phyloP scores from a whole-genome alignment of 2,888 invertebrate genomes.

The Catocala fraxini region DNA sequence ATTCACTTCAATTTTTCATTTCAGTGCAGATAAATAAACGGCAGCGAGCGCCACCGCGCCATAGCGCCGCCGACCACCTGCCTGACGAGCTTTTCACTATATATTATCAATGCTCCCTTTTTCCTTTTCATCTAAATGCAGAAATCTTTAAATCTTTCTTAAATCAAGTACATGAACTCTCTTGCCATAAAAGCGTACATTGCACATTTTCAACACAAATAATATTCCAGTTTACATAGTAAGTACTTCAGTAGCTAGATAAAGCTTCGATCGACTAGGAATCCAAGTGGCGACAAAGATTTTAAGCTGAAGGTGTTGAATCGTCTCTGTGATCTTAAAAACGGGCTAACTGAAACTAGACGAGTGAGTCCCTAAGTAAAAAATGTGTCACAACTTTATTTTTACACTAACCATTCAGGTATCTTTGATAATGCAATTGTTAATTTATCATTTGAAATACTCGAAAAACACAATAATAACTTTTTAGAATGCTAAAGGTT shows the following conservation, averaged over 20 bases:
- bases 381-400: constrained; percentile 21
- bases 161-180: constrained; percentile 16
- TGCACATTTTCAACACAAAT: constrained; percentile 8
- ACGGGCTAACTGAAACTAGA: constrained; percentile 36
- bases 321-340: constrained; percentile 44
- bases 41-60: constrained; percentile 25
- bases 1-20: constrained; percentile 71
- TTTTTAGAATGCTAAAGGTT: no score
- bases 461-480: no score
- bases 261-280: constrained; percentile 42
- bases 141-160: constrained; percentile 43
- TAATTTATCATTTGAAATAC: no score
- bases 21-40: constrained; percentile 67
- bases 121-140: constrained; percentile 46
- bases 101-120: constrained; percentile 49
- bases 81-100: constrained; percentile 60
- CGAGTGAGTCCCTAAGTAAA: constrained; percentile 42
- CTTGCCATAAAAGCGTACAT: constrained; percentile 9
- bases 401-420: no score
- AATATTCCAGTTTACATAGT: constrained; percentile 11
- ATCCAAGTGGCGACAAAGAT: constrained; percentile 49
- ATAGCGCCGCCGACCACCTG: constrained; percentile 65
- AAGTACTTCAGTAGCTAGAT: constrained; percentile 16
- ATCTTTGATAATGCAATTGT: no score
- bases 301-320: constrained; percentile 62